phyloP scores from a whole-genome alignment of 2,888 invertebrate species.

The Vanessa cardui region DNA sequence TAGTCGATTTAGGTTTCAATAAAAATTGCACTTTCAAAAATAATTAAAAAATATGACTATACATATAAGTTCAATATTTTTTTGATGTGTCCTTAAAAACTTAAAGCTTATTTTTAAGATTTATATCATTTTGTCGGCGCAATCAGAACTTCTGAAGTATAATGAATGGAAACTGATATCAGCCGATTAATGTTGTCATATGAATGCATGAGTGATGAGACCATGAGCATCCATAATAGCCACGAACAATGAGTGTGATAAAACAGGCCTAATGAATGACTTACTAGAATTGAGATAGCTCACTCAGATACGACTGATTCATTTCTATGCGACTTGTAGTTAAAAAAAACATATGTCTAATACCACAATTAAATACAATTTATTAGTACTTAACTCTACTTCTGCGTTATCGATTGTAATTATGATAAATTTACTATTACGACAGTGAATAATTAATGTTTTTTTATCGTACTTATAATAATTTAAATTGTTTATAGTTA shows the following conservation, averaged over 20 bases:
- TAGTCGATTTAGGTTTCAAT: too few species aligned
- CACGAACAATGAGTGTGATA: conserved; percentile 38
- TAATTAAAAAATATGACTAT: background rate
- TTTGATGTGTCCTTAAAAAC: too few species aligned
- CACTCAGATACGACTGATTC: conserved; percentile 12
- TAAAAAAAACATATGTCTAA: background rate
- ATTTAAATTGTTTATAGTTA: too few species aligned
- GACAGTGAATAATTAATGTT: too few species aligned
- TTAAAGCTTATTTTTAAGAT: conserved; percentile 5
- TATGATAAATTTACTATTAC: too few species aligned
- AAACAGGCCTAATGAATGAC: conserved; percentile 38
- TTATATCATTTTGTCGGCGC: conserved; percentile 4
- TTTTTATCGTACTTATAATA: too few species aligned
- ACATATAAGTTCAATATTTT: background rate
- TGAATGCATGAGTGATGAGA: conserved; percentile 16
- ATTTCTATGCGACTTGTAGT: background rate
- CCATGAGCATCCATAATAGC: conserved; percentile 26
- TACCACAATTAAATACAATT: background rate
- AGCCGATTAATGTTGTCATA: conserved; percentile 33
- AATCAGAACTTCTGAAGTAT: conserved; percentile 16
- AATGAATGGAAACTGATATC: conserved; percentile 31
- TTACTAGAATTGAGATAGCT: conserved; percentile 29
- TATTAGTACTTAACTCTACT: background rate
- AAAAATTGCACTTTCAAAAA: background rate
- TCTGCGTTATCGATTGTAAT: background rate